Evolutionary conservation across 2,888 invertebrate species (phyloP).

Genomic region (Allygus modestus): DNA sequence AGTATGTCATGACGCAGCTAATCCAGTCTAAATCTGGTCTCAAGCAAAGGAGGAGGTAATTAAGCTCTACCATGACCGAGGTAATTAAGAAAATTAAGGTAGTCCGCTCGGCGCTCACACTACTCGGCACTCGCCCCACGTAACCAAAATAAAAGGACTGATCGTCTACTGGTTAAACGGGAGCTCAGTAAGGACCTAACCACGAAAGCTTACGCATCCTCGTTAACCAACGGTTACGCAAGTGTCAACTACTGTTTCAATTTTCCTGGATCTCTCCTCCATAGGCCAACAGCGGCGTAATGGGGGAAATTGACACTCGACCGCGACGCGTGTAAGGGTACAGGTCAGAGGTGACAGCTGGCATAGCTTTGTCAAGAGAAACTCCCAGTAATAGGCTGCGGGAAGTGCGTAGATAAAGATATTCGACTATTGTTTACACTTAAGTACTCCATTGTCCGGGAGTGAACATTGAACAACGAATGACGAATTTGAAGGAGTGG

Average conservation of each 20-base stretch:
- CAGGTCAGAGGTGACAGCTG: slow-evolving; percentile 13
- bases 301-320: background rate
- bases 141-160: too few species aligned
- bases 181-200: too few species aligned
- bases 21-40: too few species aligned
- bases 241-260: background rate
- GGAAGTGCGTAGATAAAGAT: slow-evolving; percentile 6
- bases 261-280: background rate
- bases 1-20: too few species aligned
- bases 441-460: background rate
- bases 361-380: slow-evolving; percentile 10
- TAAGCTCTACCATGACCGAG: too few species aligned
- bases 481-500: background rate
- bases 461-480: background rate
- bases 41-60: too few species aligned
- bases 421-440: background rate
- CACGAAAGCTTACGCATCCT: background rate
- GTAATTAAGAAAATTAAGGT: too few species aligned
- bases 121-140: too few species aligned
- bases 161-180: too few species aligned
- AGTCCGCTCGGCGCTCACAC: too few species aligned
- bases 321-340: background rate
- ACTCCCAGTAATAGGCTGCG: background rate
- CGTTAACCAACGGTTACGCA: background rate
- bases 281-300: background rate